These are phyloP conservation scores for Microtus montanus DNA, from an alignment of 2,113 vertebrate species.

Conservation along the genomic window DNA sequence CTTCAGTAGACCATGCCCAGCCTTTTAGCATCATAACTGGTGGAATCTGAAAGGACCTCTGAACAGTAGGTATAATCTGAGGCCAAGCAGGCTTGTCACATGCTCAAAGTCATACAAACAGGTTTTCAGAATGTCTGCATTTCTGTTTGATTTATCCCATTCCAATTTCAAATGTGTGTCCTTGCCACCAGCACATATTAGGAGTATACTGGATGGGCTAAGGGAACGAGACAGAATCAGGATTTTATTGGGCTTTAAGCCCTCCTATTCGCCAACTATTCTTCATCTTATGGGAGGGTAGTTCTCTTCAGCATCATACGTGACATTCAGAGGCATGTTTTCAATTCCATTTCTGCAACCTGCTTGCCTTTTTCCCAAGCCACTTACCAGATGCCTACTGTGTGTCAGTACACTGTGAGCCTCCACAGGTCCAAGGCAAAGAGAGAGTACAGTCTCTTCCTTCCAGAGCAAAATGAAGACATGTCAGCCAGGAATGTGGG, in stretches of 20 bases:
- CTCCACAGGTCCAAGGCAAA: not conserved
- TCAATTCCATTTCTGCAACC: not conserved
- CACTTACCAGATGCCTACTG: not conserved
- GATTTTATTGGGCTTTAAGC: not conserved
- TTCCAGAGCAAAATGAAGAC: not conserved
- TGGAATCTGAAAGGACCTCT: not conserved
- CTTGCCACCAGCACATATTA: not conserved
- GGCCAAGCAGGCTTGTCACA: not conserved
- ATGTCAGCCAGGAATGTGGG: not conserved
- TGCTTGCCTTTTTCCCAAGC: not conserved
- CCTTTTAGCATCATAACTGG: not conserved
- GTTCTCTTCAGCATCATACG: not conserved
- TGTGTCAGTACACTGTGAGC: not conserved
- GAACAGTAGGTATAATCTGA: not conserved
- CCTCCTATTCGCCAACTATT: not conserved
- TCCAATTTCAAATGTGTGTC: not conserved
- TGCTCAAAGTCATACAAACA: not conserved
- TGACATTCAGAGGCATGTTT: not conserved
- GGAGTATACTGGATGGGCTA: not conserved
- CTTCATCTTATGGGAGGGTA: not conserved
- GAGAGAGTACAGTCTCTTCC: not conserved
- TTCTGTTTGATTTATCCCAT: not conserved
- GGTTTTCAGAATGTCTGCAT: not conserved
- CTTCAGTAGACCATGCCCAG: not conserved
- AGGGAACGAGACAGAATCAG: not conserved